Evolutionary conservation across 1,140 invertebrate species (phyloP), one percentile per base, ranked within the genome.

Genomic region (Holotrichia oblita): DNA sequence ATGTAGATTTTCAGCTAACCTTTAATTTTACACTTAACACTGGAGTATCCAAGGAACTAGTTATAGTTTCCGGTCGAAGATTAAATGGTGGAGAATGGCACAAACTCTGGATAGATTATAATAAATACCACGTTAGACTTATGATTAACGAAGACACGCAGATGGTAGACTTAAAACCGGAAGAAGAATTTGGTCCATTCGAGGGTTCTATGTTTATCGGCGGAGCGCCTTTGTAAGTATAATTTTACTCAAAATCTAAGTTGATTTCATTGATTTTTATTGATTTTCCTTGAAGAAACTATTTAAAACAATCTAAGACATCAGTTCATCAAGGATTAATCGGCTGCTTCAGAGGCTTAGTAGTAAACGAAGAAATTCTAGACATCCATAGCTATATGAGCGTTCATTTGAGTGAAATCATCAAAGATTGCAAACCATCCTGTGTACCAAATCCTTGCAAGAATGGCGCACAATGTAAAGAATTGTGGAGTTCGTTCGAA

Each of bases 21-120:
- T 97, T 98, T 87, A 96, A 96, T 87, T 97, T 97, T 81, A 95
- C 95, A 0, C 87, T 97, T 2, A 96, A 95, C 85, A 95, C 94
- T 24, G 94, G 94, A 2, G 92, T 92, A 0, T 93, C 93, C 9
- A 90, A 93, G 75, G 93, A 93, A 84, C 87, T 96, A 42, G 93
- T 93, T 69, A 93, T 98, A 40, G 93, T 93, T 84, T 96, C 96
- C 14, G 90, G 92, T 80, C 88, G 93, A 79, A 92, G 93, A 85
- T 88, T 98, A 4, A 97, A 97, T 84, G 93, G 93, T 73, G 96
- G 96, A 0, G 95, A 97, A 84, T 98, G 97, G 97, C 96, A 98
- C 85, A 96, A 97, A 87, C 94, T 98, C 80, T 96, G 95, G 95
- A 96, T 96, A 80, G 95, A 96, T 87, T 96, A 96, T 84, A 97